Evolutionary conservation across 2,113 vertebrate genomes (phyloP).

Genomic region (Fregetta grallaria): DNA sequence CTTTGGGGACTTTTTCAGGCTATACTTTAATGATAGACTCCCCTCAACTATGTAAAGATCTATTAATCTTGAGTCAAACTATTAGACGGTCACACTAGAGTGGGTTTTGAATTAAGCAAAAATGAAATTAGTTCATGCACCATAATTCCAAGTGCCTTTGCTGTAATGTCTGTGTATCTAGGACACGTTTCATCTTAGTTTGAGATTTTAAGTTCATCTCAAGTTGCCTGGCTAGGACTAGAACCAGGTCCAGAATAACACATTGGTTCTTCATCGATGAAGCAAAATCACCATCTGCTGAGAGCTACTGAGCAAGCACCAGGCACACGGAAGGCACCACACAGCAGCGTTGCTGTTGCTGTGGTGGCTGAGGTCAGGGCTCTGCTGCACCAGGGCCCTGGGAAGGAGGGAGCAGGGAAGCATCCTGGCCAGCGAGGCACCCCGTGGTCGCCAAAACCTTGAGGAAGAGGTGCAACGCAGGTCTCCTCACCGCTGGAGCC

Average conservation of each 20-base stretch:
- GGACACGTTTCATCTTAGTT: neutral
- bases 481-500: neutral
- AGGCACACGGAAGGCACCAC: neutral
- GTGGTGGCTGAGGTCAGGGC: neutral
- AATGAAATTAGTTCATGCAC: neutral
- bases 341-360: neutral
- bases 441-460: fast-evolving
- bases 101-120: neutral
- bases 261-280: neutral
- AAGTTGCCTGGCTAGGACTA: neutral
- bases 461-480: fast-evolving
- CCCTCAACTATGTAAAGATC: neutral
- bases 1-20: neutral
- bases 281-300: neutral
- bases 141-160: neutral
- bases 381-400: neutral
- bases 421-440: neutral
- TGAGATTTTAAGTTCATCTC: neutral
- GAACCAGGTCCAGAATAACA: fast-evolving
- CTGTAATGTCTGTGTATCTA: neutral
- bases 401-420: neutral
- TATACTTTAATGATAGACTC: neutral
- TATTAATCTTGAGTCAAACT: neutral
- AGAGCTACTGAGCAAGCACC: neutral
- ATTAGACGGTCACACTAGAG: neutral